Base-by-base conservation (phyloP, 1,140 invertebrate genomes). In the Luehdorfia chinensis region DNA sequence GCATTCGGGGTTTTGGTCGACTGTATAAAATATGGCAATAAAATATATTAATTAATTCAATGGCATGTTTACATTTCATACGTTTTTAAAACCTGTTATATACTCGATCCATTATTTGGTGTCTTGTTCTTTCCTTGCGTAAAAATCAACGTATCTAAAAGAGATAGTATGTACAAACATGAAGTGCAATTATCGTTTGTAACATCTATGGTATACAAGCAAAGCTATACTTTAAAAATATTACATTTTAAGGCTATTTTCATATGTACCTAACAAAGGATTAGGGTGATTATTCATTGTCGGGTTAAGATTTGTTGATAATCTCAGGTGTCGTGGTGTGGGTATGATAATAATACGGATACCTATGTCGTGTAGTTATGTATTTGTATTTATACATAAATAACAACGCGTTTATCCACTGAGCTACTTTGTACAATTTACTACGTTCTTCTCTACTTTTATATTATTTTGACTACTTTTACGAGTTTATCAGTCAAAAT, bases 401-500 rank as follows among this genome's bases (percentile, higher is more conserved):
- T 64, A 61, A 68, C 61, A 68, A 59, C 74, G 68, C 71, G 67
- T 75, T 67, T 72, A 66, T 64, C 60, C 59, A 63, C 57, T 65
- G 64, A 71, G 60, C 65, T 75, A 70, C 73, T 76, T 62, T 53
- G 68, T 73, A 65, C 50, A 65, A 60, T 71, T 75, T 70, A 66
- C 50, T 69, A 65, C 61, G 62, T 69, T 79, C 56, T 71, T 70
- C 53, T 66, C 46, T 69, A 59, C 69, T 77, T 76, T 71, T 71
- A 54, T 68, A 70, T 64, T 64, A 51, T 68, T 73, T 75, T 68
- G 47, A 56, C 50, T 47, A 56, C 50, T 27, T 63, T 62, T 55
- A 55, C 50, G 47, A 50, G 36, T 58, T 47, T 66, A 61, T 50
- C 36, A 57, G 28, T 55, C 41, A 66, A 46, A 62, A 81, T 85